A percentile compares a stretch with the other conserved stretches of the same genome.
phyloP scores from a whole-genome alignment of 2,797 vertebrate genomes.

The Moxostoma hubbsi region DNA sequence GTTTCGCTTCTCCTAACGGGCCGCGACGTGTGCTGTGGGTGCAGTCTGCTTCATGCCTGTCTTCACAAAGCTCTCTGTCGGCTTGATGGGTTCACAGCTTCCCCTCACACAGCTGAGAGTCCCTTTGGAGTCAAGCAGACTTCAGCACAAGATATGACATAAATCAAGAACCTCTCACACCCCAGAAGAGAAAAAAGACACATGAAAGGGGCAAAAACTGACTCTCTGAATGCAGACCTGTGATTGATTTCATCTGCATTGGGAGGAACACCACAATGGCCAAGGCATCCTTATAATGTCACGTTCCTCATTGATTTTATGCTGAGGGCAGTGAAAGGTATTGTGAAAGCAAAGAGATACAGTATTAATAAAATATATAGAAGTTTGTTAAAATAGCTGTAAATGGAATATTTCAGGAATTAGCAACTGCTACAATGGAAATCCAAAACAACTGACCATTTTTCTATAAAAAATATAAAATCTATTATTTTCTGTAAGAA shows the following conservation, averaged over 20 bases:
- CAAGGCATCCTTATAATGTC: slow-evolving; percentile 7
- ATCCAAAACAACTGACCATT: too few species aligned
- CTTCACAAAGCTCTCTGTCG: slow-evolving; percentile 71
- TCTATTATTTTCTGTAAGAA: too few species aligned
- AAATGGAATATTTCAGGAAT: too few species aligned
- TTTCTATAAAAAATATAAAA: too few species aligned
- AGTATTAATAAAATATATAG: slow-evolving; percentile 56
- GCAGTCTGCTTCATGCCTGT: slow-evolving; percentile 73
- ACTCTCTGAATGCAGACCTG: slow-evolving; percentile 46
- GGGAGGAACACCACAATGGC: slow-evolving; percentile 37
- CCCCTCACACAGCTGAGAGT: slow-evolving; percentile 67
- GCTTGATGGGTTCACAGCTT: slow-evolving; percentile 77
- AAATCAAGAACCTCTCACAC: slow-evolving; percentile 54
- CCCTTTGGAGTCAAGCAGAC: slow-evolving; percentile 75
- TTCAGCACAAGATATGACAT: slow-evolving; percentile 67
- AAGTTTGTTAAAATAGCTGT: slow-evolving; percentile 61
- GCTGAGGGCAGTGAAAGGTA: slow-evolving; percentile 25
- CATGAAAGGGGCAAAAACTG: slow-evolving; percentile 51
- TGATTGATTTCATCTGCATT: slow-evolving; percentile 36
- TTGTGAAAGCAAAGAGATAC: slow-evolving; percentile 60
- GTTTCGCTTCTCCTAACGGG: slow-evolving; percentile 76
- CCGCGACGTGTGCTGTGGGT: slow-evolving; percentile 72
- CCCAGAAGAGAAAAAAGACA: slow-evolving; percentile 43
- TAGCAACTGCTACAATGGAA: too few species aligned
- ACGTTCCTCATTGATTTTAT: slow-evolving; percentile 22